Percentiles rank a stretch among this genome's conserved stretches.
phyloP scores from a whole-genome alignment of 2,113 vertebrate species.

The Neolamprologus sp. region DNA sequence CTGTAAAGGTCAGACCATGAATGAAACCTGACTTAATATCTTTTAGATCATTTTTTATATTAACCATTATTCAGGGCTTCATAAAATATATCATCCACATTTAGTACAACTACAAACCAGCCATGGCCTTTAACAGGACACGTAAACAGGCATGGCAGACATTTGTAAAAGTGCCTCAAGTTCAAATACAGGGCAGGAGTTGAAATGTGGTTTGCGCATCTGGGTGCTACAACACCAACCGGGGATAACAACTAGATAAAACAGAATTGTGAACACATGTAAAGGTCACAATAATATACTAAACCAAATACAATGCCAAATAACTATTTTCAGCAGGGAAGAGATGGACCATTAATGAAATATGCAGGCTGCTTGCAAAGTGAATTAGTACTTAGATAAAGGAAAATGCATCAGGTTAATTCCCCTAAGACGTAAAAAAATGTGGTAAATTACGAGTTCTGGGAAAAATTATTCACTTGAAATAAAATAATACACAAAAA shows the following conservation, averaged over 20 bases:
- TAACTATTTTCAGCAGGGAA: neutral
- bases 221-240: neutral
- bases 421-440: fast-evolving
- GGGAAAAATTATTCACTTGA: fast-evolving
- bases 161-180: neutral
- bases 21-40: neutral
- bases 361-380: neutral
- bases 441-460: neutral
- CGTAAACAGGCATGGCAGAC: neutral
- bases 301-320: neutral
- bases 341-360: neutral
- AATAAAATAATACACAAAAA: neutral
- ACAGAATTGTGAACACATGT: neutral
- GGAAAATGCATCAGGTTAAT: neutral
- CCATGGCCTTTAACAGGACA: neutral
- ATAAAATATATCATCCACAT: neutral
- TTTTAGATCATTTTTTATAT: neutral
- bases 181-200: neutral
- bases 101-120: neutral
- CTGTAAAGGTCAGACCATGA: neutral
- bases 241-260: neutral
- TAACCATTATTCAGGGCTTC: neutral
- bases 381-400: neutral
- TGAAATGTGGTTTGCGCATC: neutral
- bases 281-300: neutral